phyloP scores from a whole-genome alignment of 1,140 invertebrate genomes.

The Lutraria rhynchaena region DNA sequence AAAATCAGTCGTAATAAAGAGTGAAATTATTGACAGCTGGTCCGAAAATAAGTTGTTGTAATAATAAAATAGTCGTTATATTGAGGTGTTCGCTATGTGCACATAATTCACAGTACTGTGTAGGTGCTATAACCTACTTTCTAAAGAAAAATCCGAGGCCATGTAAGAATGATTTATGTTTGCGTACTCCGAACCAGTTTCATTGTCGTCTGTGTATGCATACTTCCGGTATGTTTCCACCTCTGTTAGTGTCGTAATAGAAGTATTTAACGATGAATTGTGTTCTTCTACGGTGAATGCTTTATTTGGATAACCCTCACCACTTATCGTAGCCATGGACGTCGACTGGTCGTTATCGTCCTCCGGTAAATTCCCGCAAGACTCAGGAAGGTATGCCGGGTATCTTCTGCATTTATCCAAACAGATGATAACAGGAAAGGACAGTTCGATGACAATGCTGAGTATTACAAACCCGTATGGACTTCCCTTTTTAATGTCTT shows the following conservation, averaged over 20 bases:
- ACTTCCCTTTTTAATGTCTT: neutral
- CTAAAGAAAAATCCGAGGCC: too few relatives aligned
- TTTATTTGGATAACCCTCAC: neutral
- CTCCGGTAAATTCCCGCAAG: neutral
- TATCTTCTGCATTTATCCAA: slow-evolving; percentile 13
- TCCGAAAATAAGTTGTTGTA: too few relatives aligned
- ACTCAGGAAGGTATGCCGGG: neutral
- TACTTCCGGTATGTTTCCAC: slow-evolving; percentile 14
- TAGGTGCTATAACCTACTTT: too few relatives aligned
- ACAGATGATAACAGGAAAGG: neutral
- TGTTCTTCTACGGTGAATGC: neutral
- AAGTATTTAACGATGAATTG: neutral
- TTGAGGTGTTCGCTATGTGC: too few relatives aligned
- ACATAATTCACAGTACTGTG: too few relatives aligned
- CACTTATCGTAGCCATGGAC: too few relatives aligned
- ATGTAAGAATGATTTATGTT: too few relatives aligned
- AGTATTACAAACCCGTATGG: neutral
- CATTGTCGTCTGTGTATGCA: neutral
- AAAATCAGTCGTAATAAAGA: too few relatives aligned
- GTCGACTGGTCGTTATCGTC: neutral
- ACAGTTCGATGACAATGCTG: neutral
- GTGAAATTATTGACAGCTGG: too few relatives aligned
- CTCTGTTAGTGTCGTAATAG: slow-evolving; percentile 8
- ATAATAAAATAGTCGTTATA: too few relatives aligned
- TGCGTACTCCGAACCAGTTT: neutral